Evolutionary conservation across 2,797 vertebrate species (phyloP), one percentile per base, ranked within the genome.

Genomic region (Mallotus villosus): DNA sequence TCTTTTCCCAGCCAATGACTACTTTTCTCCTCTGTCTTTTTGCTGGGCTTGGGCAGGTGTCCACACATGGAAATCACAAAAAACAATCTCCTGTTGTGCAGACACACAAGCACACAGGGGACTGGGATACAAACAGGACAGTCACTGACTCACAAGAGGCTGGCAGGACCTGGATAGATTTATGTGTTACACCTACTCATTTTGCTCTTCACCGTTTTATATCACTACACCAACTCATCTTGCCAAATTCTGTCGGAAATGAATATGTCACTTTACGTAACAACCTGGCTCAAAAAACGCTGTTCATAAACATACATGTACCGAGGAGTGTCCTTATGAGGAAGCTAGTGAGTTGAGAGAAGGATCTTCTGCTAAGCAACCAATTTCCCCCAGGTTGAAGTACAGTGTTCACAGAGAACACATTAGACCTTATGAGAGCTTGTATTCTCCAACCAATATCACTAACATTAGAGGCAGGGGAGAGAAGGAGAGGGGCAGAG

Each of bases 1-100:
- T 84, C 83, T 70, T 79, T 77, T 80, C 80, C 61, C 66, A 71
- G 74, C 74, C 70, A 76, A 76, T 83, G 66, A 73, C 80, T 64
- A 71, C 34, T 59, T 73, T 71, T 68, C 65, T 78, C 75, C 76
- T 76, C 78, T 83, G 80, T 77, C 82, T 78, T 32, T 32, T 24
- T 37, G 7, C 51, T 22, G 19, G 24, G 27, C 68, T 68, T 19
- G 64, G 64, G 72, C 34, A 68, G 27, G 59, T 6, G 32, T 70
- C 76, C 77, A 72, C 64, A 49, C 66, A 78, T 59, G 72, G 41
- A 73, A 82, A 74, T 76, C 70, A 73, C 14, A 34, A 51, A 74
- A 74, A 76, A 17, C 49, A 63, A 70, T 72, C 62, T 67, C 62
- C 22, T n/a, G 22, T 27, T 67, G 70, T 57, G 46, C 60, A 67